Base-by-base conservation (phyloP, 2,113 vertebrate genomes). In the Corythornis vintsioides region DNA sequence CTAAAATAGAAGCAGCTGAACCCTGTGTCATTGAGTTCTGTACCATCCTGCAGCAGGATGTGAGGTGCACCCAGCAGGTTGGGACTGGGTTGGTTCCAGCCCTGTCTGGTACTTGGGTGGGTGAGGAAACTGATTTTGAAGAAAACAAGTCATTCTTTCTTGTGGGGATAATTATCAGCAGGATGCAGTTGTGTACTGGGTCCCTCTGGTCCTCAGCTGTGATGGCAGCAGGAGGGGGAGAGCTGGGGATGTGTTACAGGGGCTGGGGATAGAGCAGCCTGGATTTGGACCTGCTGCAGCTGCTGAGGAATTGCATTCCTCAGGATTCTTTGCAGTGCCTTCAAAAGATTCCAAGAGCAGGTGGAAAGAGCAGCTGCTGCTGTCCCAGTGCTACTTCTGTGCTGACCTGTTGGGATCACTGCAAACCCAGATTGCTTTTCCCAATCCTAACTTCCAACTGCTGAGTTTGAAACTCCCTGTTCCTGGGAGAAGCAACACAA, bases 171-270 rank as follows among this genome's bases (percentile, higher is more conserved):
- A 63, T 56, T 74, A 17, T 70, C 28, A 52, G 40, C 19, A 66
- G 47, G 31, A 61, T 69, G 25, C n/a, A 64, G 6, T 20, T 60
- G 48, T 57, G 18, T 33, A 20, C 40, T 10, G 19, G 12, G 19
- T 76, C 15, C 13, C 60, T 78, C 38, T 77, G 28, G 12, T 42
- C 7, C 11, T n/a, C 21, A 59, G 12, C 13, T 0, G 0, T 43
- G 33, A n/a, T 4, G 14, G n/a, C 10, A 43, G 43, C 20, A 47
- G 0, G 0, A 50, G 43, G 31, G 38, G 53, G 70, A 89, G 60
- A 53, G n/a, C 25, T 75, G 29, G 42, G 65, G 56, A 38, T 29
- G 33, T 43, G 25, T 38, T 56, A 26, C 3, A 15, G 33, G 28
- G 20, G 28, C 22, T 9, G 19, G 59, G 50, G 11, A 9, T 45